phyloP scores from a whole-genome alignment of 1,140 invertebrate species.

The Temnothorax nylanderi region DNA sequence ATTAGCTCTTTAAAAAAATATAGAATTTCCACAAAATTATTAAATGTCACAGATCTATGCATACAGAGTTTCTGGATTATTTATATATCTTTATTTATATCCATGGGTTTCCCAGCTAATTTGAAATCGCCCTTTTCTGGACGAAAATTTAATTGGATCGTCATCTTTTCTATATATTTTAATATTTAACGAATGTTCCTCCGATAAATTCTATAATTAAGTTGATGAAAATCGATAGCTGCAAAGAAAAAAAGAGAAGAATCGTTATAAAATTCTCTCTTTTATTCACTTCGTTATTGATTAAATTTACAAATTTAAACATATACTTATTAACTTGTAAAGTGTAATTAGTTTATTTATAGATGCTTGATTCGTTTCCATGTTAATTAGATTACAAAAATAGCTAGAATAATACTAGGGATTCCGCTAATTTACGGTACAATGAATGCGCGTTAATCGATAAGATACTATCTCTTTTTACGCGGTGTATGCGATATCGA shows the following conservation, averaged over 20 bases:
- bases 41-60: not conserved
- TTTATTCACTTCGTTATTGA: not conserved
- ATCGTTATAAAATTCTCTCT: conserved; percentile 17
- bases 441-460: not conserved
- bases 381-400: conserved; percentile 1
- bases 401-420: not conserved
- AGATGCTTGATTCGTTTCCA: not conserved
- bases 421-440: not conserved
- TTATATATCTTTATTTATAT: not conserved
- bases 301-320: not conserved
- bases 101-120: not conserved
- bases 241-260: too few species aligned
- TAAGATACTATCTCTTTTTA: not conserved
- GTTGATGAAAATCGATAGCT: not conserved
- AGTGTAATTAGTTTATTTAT: not conserved
- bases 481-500: not conserved
- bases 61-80: not conserved
- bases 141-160: not conserved
- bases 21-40: not conserved
- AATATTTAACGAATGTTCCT: not conserved
- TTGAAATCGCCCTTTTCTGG: not conserved
- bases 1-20: not conserved
- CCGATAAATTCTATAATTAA: conserved; percentile 8
- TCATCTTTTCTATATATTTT: not conserved
- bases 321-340: not conserved